Evolutionary conservation across 1,140 invertebrate genomes (phyloP), one percentile per base, ranked within the genome.

Genomic region (Trichomalopsis sarcophagae): DNA sequence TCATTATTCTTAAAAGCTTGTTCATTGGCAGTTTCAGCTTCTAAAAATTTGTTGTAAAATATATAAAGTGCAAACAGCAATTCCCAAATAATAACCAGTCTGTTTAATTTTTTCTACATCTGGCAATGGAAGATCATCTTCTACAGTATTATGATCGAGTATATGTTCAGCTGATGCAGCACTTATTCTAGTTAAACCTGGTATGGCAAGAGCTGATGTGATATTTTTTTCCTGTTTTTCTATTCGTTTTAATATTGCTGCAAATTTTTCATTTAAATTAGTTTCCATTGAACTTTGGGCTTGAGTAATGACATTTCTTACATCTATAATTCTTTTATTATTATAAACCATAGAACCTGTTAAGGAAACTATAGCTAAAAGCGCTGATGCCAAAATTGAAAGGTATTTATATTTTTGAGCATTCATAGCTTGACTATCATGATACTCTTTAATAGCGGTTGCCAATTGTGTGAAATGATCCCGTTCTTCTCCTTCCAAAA

Each of bases 391-490:
- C 17, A 93, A 23, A 50, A 93, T 91, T 7, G 92, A 93, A 30
- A 93, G 30, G 86, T 93, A 93, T 73, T 92, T 93, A 44, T 91
- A 92, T 81, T 91, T 93, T 76, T 92, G 91, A 2, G 90, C 89
- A 85, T 91, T 91, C 79, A 92, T 89, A 33, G 88, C 87, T 87
- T 93, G 92, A 14, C 85, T 88, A 81, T 93, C 92, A n/a, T 93
- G 93, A 86, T 93, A 93, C 73, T 93, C 92, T 82, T 93, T 93
- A 9, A 92, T 92, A 5, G 91, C 91, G 6, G 92, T 93, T 27
- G 92, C 87, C 33, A 93, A 88, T 33, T 91, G 88, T 0, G 89
- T 91, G 74, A 93, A 93, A 79, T 91, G 84, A 85, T 93, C 91
- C 5, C 89, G 88, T 75, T 93, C 92, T 78, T 92, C 90, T 21